Conservation (phyloP, 2,113 vertebrate genomes). For the Aramus guarauna region DNA sequence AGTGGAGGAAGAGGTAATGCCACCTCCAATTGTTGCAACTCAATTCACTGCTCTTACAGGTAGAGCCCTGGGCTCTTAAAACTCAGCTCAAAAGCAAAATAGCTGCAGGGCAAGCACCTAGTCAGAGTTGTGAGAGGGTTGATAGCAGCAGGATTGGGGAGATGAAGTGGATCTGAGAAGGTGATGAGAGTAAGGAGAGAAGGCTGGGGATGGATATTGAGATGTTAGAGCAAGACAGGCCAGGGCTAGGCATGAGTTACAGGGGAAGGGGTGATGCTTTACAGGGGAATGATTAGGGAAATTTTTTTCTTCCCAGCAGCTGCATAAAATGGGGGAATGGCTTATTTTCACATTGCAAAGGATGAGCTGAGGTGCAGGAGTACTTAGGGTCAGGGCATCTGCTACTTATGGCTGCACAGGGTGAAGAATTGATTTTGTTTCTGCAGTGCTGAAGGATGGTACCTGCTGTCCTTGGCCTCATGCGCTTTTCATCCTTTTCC, state of each 20-base stretch:
- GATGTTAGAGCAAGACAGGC: neutral
- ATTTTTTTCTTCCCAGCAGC: neutral
- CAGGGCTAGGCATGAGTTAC: neutral
- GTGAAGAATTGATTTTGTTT: neutral
- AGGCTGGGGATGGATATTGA: neutral
- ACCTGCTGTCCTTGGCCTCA: neutral
- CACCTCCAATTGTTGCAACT: neutral
- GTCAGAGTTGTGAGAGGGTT: neutral
- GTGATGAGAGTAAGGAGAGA: neutral
- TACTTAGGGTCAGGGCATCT: neutral
- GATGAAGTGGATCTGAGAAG: neutral
- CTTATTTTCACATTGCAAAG: neutral
- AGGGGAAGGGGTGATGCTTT: neutral
- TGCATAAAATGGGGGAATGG: neutral
- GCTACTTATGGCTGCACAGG: neutral
- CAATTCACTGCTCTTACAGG: neutral
- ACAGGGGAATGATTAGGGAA: neutral
- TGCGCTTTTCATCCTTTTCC: neutral
- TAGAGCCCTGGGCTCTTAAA: neutral
- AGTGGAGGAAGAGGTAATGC: neutral
- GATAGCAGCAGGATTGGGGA: neutral
- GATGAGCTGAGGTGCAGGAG: neutral
- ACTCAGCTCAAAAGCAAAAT: neutral
- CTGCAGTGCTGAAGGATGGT: neutral
- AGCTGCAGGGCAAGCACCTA: neutral